These are phyloP conservation scores for Halcyon badia DNA, from an alignment of 2,797 vertebrate species.

Conservation along the genomic window DNA sequence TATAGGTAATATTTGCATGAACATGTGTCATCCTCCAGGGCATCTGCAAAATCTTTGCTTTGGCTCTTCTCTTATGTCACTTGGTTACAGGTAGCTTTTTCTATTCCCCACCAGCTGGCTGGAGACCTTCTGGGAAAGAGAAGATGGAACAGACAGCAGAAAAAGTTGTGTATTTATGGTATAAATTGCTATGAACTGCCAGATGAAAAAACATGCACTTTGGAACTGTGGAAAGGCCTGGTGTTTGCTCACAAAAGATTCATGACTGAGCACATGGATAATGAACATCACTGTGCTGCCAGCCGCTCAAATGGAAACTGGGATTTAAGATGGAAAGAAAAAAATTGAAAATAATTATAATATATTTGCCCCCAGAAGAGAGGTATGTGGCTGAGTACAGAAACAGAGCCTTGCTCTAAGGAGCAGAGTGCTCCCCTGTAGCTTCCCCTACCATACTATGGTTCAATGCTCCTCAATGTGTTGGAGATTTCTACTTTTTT, in stretches of 20 bases:
- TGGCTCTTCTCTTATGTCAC: not conserved
- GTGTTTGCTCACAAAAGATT: not conserved
- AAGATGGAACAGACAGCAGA: not conserved
- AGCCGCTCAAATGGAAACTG: not conserved
- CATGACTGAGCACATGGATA: not conserved
- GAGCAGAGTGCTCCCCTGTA: not conserved
- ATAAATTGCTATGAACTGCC: not conserved
- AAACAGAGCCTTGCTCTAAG: not conserved
- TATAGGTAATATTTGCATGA: not conserved
- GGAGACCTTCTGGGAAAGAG: not conserved
- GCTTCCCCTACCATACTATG: not conserved
- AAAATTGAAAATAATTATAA: not conserved
- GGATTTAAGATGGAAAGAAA: not conserved
- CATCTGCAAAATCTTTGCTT: not conserved
- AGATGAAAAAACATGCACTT: not conserved
- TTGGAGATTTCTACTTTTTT: not conserved
- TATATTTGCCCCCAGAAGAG: fast-evolving
- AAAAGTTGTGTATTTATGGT: not conserved
- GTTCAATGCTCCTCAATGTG: not conserved
- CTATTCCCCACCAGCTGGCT: not conserved
- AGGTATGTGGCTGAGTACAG: fast-evolving
- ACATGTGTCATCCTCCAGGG: not conserved
- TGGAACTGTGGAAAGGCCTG: not conserved
- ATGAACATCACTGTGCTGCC: not conserved
- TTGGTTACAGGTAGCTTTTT: not conserved